Evolutionary conservation across 2,888 invertebrate species (phyloP).

Genomic region (Polyploca ridens): DNA sequence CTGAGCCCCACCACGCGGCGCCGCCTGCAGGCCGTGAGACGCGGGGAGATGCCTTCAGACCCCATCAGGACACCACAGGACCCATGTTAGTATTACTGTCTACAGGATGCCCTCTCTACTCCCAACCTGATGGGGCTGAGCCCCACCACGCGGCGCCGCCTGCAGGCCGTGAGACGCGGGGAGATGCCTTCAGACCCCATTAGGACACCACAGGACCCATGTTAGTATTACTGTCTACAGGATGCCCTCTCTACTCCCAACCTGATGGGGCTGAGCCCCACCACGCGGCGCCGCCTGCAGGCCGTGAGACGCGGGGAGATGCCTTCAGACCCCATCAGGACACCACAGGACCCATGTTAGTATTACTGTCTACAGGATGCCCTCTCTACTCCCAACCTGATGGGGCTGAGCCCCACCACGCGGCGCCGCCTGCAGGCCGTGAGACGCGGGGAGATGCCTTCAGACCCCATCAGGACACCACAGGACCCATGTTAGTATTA

Average conservation of each 20-base stretch:
- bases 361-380: slow-evolving; percentile 16
- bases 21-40: slow-evolving; percentile 64
- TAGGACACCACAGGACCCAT: slow-evolving; percentile 71
- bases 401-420: too few relatives aligned
- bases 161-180: slow-evolving; percentile 70
- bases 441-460: too few relatives aligned
- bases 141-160: slow-evolving; percentile 65
- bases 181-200: slow-evolving; percentile 76
- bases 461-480: too few relatives aligned
- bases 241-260: slow-evolving; percentile 75
- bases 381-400: not conserved
- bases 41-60: slow-evolving; percentile 76
- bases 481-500: too few relatives aligned
- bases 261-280: slow-evolving; percentile 64
- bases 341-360: slow-evolving; percentile 74
- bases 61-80: slow-evolving; percentile 71
- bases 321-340: slow-evolving; percentile 73
- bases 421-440: too few relatives aligned
- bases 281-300: slow-evolving; percentile 65
- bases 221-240: slow-evolving; percentile 52
- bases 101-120: slow-evolving; percentile 66
- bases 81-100: slow-evolving; percentile 23
- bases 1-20: slow-evolving; percentile 71
- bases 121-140: slow-evolving; percentile 68
- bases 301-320: slow-evolving; percentile 73